phyloP scores from a whole-genome alignment of 2,113 vertebrate species.

The Neolamprologus hecqui region DNA sequence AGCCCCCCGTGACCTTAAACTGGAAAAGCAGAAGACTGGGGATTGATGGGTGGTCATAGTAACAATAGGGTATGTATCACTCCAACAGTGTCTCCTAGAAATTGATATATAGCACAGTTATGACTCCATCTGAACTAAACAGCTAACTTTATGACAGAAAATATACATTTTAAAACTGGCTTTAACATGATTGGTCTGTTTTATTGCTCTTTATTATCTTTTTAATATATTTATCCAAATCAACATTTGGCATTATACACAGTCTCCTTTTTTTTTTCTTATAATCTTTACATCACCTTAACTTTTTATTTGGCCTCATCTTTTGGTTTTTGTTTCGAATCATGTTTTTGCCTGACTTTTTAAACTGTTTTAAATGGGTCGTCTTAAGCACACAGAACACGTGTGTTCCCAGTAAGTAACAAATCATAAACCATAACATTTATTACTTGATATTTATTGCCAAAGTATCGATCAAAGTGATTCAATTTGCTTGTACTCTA shows the following conservation, averaged over 20 bases:
- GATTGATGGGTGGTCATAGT: background rate
- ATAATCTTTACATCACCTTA: background rate
- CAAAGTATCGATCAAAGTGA: background rate
- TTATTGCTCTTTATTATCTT: fast-evolving
- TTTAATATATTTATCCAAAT: background rate
- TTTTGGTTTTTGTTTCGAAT: background rate
- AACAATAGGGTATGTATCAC: background rate
- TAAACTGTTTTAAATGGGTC: background rate
- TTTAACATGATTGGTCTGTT: background rate
- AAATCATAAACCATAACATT: background rate
- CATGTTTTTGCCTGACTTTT: background rate
- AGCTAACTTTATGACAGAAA: background rate
- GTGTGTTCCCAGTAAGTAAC: background rate
- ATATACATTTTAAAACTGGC: background rate
- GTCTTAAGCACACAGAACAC: background rate
- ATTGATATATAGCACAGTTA: background rate
- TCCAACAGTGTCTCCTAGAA: background rate
- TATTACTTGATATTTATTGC: background rate
- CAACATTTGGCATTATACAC: background rate
- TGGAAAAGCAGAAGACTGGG: background rate
- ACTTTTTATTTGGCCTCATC: background rate
- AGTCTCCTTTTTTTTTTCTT: background rate
- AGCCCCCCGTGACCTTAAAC: background rate
- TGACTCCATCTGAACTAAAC: background rate
- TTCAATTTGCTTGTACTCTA: background rate